phyloP scores from a whole-genome alignment of 2,888 invertebrate species.

The Caenorhabditis sp. region DNA sequence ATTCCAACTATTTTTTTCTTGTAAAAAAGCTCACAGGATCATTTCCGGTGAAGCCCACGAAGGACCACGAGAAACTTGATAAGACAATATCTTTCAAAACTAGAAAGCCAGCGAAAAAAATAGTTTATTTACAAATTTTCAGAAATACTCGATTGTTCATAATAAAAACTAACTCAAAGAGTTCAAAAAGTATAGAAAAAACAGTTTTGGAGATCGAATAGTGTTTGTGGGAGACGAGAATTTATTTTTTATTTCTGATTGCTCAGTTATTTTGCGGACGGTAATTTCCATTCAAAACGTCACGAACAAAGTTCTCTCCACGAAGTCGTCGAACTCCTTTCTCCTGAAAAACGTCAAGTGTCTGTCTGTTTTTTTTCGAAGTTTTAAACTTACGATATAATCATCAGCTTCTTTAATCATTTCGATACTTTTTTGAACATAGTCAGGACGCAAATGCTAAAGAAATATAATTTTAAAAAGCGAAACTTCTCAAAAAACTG shows the following conservation, averaged over 20 bases:
- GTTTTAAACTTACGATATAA: background rate
- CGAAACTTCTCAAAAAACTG: background rate
- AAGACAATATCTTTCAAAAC: too few relatives aligned
- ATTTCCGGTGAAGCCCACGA: too few relatives aligned
- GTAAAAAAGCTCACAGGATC: too few relatives aligned
- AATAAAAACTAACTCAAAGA: too few relatives aligned
- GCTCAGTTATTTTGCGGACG: background rate
- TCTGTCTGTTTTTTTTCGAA: background rate
- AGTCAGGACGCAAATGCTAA: background rate
- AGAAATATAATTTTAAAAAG: background rate
- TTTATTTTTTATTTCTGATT: background rate
- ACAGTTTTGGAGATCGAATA: too few relatives aligned
- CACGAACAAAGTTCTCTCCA: background rate
- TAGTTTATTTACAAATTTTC: too few relatives aligned
- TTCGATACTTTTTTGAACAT: background rate
- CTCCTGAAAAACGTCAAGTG: background rate
- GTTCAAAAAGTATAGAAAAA: too few relatives aligned
- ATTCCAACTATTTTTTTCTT: too few relatives aligned
- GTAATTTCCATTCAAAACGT: background rate
- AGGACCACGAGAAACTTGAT: too few relatives aligned
- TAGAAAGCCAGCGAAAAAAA: too few relatives aligned
- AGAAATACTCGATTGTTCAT: too few relatives aligned
- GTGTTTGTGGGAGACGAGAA: too few relatives aligned
- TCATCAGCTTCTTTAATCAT: background rate
- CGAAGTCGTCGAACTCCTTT: background rate